Base-by-base conservation (phyloP, 1,140 invertebrate genomes). In the Asbolus verrucosus region DNA sequence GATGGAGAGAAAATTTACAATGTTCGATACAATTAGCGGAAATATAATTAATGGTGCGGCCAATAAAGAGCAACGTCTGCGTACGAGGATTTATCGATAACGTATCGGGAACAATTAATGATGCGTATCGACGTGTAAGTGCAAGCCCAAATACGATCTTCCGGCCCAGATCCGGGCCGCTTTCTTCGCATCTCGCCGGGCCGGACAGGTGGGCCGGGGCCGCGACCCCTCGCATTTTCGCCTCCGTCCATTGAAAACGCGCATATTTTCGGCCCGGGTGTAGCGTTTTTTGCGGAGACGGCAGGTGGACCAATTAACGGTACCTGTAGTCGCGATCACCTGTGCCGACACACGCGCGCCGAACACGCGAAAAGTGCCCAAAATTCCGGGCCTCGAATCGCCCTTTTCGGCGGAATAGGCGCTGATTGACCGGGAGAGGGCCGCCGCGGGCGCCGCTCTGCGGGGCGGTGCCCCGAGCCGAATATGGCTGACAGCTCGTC, bases 241-340 rank as follows among this genome's bases (percentile, higher is more conserved):
- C n/a, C n/a, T n/a, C n/a, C n/a, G n/a, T n/a, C n/a, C n/a, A n/a
- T n/a, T n/a, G n/a, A n/a, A n/a, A n/a, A n/a, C n/a, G n/a, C n/a
- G n/a, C n/a, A n/a, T n/a, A n/a, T n/a, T 54, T 54, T 27, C 46
- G 21, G 46, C 19, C 24, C 46, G 11, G 19, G 9, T 54, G 13
- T 27, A 8, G 24, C 8, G 15, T 43, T 65, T 65, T 65, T 65
- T 39, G 38, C 39, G 30, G 18, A 65, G 24, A 46, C 19, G 66
- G 68, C 74, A 76, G 74, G 74, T 76, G 74, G 69, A 71, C 74
- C 74, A 76, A 76, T 76, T 76, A 76, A 76, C 74, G 74, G 74
- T 76, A 76, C 70, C 65, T 65, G 74, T 73, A 73, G 74, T 73
- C 66, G 72, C 67, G 59, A 75, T 75, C 74, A 75, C 74, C 74